Percentiles rank a stretch among this genome's conserved stretches.
Evolutionary conservation across 1,140 invertebrate genomes (phyloP).

Genomic region (Calliphora vicina): DNA sequence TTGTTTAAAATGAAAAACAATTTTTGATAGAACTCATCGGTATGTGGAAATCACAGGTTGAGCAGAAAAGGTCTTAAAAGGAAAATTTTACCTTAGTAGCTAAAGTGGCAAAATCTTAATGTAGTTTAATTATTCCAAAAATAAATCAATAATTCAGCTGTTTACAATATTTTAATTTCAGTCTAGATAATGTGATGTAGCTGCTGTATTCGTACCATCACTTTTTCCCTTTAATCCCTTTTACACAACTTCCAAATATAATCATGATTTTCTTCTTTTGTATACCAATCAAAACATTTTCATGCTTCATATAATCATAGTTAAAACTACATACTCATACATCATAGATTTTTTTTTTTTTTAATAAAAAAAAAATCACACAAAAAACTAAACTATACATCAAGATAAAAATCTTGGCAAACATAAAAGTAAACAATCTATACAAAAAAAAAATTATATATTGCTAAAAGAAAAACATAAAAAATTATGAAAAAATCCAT

Average conservation of each 20-base stretch:
- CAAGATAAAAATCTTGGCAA: neutral
- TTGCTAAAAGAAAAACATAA: neutral
- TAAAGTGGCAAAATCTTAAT: too few species aligned
- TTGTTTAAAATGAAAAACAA: too few species aligned
- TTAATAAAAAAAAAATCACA: neutral
- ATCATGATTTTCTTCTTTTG: neutral
- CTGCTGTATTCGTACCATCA: too few species aligned
- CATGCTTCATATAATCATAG: neutral
- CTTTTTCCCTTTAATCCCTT: too few species aligned
- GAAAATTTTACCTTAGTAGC: too few species aligned
- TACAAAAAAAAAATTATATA: neutral
- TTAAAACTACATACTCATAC: neutral
- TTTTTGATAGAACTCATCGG: too few species aligned
- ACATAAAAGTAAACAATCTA: neutral
- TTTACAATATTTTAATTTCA: too few species aligned
- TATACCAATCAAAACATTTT: neutral
- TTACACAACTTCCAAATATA: neutral
- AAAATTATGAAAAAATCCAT: neutral
- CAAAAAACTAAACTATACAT: neutral
- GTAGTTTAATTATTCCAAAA: too few species aligned
- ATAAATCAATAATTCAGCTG: too few species aligned
- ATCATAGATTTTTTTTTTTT: neutral
- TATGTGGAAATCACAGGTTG: too few species aligned
- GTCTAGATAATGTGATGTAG: too few species aligned
- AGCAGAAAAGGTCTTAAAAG: too few species aligned